Evolutionary conservation across 2,113 vertebrate species (phyloP), one percentile per base, ranked within the genome.

Genomic region (Pitta sordida): DNA sequence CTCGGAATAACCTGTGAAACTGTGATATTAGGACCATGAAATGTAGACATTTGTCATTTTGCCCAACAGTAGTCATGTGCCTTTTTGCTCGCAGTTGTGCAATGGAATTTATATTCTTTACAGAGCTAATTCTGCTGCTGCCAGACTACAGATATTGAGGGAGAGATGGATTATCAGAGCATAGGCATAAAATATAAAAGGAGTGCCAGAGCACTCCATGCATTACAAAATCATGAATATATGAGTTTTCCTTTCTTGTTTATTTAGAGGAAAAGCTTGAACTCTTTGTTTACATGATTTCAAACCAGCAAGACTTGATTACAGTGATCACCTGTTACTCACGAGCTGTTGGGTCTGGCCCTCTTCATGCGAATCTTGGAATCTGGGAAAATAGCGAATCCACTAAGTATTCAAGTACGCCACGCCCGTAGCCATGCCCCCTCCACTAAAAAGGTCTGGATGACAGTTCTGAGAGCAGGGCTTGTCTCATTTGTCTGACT

Each of bases 51-150:
- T 94, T 95, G 94, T 91, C 70, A 83, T 91, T 92, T 88, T 90
- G 64, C 75, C 86, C 92, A 91, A 93, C 77, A 85, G 51, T 59
- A 93, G 68, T 80, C 64, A 44, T 71, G 56, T 75, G 83, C 64
- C 51, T 92, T 94, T 96, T 82, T 94, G 74, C 88, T 95, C 94
- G 88, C 88, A 96, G 91, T 93, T 94, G 83, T 0, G 4, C 89
- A 90, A 78, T 64, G 82, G 95, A 96, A 96, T 97, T 97, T 85
- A 65, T 69, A 88, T 87, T 94, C 83, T 95, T 95, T 95, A 94
- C 84, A 91, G 88, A 90, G 83, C 86, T 80, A 95, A 95, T 94
- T 96, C 90, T 94, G 34, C 75, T 94, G 92, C 92, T 97, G 94
- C 94, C 91, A 95, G 93, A 91, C 94, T 89, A 83, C 58, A 91